Conservation (phyloP, 2,888 invertebrate species). For the Cerastoderma edule region DNA sequence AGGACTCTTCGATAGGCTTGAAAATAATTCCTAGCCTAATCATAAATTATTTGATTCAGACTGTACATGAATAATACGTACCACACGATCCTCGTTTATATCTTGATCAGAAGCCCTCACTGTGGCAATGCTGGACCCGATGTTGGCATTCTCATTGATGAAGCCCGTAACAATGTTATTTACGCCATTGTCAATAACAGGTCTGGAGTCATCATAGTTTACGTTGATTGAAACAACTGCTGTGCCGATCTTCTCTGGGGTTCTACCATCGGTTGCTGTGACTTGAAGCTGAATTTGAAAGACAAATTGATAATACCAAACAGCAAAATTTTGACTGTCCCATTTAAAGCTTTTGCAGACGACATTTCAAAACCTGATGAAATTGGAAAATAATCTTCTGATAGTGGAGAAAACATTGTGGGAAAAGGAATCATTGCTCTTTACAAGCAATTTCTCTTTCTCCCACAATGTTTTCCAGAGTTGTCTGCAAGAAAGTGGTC, state of each 20-base stretch:
- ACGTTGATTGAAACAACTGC: slow-evolving; percentile 71
- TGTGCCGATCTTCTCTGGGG: slow-evolving; percentile 68
- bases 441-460: no score
- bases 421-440: no score
- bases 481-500: no score
- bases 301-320: not conserved
- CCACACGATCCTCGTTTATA: slow-evolving; percentile 55
- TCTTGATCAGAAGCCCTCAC: slow-evolving; percentile 76
- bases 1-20: no score
- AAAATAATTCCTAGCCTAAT: no score
- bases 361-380: no score
- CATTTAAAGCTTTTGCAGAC: no score
- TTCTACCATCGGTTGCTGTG: slow-evolving; percentile 70
- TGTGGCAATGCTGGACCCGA: slow-evolving; percentile 67
- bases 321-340: no score
- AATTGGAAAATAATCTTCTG: no score
- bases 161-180: slow-evolving; percentile 38
- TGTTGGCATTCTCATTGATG: slow-evolving; percentile 70
- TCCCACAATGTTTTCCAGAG: no score
- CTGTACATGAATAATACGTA: slow-evolving; percentile 10
- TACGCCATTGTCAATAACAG: slow-evolving; percentile 41
- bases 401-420: no score
- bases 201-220: slow-evolving; percentile 56
- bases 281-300: slow-evolving; percentile 63
- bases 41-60: no score